Evolutionary conservation across 2,113 vertebrate species (phyloP), one percentile per base, ranked within the genome.

Genomic region (Hypanus sabinus): DNA sequence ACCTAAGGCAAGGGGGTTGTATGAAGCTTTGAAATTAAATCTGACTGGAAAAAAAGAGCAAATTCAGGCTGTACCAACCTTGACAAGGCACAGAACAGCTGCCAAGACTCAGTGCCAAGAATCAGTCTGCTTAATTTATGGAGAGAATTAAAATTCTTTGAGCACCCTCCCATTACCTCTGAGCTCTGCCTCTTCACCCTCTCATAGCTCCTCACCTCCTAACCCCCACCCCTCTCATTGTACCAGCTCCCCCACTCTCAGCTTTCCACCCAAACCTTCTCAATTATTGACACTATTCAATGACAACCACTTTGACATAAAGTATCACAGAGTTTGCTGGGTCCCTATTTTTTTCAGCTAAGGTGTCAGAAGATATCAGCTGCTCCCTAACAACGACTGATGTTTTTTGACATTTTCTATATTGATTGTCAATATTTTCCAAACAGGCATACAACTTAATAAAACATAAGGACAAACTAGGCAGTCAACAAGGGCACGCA

Each of bases 81-180:
- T 88, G 85, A 57, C 85, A 88, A 88, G 27, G 27, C 57, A 62
- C 85, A 62, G 27, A 88, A 16, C 57, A 88, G 55, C 55, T 88
- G 85, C 85, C 81, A 57, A 27, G 30, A 62, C 27, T 30, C 62
- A 88, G 16, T 88, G 55, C 85, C 57, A 62, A 62, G 57, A 62
- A 88, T 88, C 57, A 88, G 57, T n/a, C 76, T 88, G 30, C 27
- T 62, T 88, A 30, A 30, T 62, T 88, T 57, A 30, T 88, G 55
- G 85, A 88, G 62, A 62, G 27, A 88, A 88, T 62, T 62, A 88
- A n/a, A 88, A 88, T 88, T 88, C 57, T 62, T 30, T 12, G 16
- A 20, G 71, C 20, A 22, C 68, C 68, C 68, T 5, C 71, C 71
- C 71, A 65, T 65, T 14, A 9, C 62, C 0, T 65, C 62, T 5